Base-by-base conservation (phyloP, 2,888 invertebrate genomes). In the Cordylochernes scorpioides region DNA sequence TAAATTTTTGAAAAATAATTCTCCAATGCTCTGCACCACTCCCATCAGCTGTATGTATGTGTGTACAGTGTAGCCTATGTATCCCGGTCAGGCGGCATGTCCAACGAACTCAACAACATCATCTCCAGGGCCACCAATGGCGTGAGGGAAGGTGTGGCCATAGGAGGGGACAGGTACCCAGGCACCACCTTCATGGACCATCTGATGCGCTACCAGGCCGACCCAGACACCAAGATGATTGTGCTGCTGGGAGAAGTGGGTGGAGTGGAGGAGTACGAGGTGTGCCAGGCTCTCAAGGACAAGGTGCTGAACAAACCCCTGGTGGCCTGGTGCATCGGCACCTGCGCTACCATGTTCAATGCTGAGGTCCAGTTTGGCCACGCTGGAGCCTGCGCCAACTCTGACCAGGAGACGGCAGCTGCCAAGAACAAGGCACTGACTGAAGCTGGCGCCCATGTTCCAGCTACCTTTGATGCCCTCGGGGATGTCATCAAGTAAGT, bases 111-210 rank as follows among this genome's bases (percentile, higher is more conserved):
- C 35, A 99, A 97, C 61, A 97, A 97, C 54, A 88, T 97, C 27
- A 65, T 99, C 36, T 77, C 86, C 0, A 80, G 88, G 48, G 72
- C 86, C 30, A 86, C 97, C 0, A 80, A 97, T 55, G 94, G 94
- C 4, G 94, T 91, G 0, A 71, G 74, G 45, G 97, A 97, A 52
- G 97, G 97, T 3, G 77, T 97, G 5, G 97, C 97, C 28, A 97
- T 97, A 46, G 84, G 84, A 4, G 97, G 97, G 0, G 97, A 97
- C 57, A 51, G 61, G 54, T 97, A 97, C 54, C 94, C 97, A 0
- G 94, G 91, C 13, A 86, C 88, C 30, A 88, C 84, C 0, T 99
- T 94, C 58, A 78, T 91, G 63, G 91, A 97, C 55, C 94, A 97
- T 49, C 68, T 97, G 37, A 55, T 84, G 50, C 70, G 94, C 51